phyloP scores from a whole-genome alignment of 2,797 vertebrate genomes.

The Acridotheres tristis region DNA sequence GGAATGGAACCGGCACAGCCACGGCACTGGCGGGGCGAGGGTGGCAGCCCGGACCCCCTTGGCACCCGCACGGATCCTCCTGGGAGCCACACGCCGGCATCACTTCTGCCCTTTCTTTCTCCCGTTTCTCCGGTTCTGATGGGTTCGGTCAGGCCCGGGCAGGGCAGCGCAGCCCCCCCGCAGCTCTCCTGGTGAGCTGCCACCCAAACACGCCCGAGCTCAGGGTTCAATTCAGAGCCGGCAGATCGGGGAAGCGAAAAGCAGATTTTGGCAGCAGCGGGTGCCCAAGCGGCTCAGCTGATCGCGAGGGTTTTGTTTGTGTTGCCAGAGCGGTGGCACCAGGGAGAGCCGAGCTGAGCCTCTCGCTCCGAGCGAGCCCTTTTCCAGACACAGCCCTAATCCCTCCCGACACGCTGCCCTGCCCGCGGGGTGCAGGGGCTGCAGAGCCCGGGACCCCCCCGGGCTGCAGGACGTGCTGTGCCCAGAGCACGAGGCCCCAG shows the following conservation, averaged over 20 bases:
- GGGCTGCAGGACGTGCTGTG: background rate
- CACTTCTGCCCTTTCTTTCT: background rate
- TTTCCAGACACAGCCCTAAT: background rate
- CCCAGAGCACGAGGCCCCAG: background rate
- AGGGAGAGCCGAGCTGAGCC: background rate
- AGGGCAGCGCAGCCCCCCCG: background rate
- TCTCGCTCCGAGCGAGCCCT: background rate
- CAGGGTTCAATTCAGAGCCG: background rate
- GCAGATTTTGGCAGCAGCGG: background rate
- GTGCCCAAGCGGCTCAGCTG: background rate
- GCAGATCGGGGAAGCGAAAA: background rate
- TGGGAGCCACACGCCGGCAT: fast-evolving
- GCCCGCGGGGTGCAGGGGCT: background rate
- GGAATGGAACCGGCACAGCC: background rate
- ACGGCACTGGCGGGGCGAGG: fast-evolving
- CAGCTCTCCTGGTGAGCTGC: background rate
- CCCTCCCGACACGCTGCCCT: background rate
- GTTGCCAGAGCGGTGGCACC: background rate
- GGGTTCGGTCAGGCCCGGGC: fast-evolving
- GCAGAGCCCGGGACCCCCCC: fast-evolving
- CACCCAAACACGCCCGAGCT: fast-evolving
- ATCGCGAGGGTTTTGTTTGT: background rate
- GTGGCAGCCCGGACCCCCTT: fast-evolving
- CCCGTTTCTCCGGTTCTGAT: background rate
- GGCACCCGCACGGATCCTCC: background rate